Base-by-base conservation (phyloP, 2,797 vertebrate genomes). In the Psittacula echo region DNA sequence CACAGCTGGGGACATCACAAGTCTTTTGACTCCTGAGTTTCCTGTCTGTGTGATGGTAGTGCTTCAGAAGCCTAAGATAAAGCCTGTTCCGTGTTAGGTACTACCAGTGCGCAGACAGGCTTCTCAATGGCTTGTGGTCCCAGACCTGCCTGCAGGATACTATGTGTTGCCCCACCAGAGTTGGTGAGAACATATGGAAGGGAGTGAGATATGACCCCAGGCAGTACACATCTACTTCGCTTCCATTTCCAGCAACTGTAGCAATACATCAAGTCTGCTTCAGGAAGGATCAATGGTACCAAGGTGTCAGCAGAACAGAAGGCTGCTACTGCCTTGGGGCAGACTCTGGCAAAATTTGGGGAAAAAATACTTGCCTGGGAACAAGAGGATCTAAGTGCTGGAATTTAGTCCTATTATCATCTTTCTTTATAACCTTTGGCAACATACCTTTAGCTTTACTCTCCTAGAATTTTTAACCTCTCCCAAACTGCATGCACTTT, bases 401-500 rank as follows among this genome's bases (percentile, higher is more conserved):
- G 3, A 1, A 29, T 86, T 66, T 6, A 68, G 39, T 65, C n/a
- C 30, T 37, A 0, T 83, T 86, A 12, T 1, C 15, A 11, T n/a
- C 32, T 81, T 67, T 27, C n/a, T 76, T 6, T 60, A 1, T 50
- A 53, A 44, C 13, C n/a, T 92, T 41, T 47, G 50, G 42, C 58
- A 90, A 6, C 47, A 17, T 61, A 60, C 3, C 34, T 58, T 81
- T 56, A 81, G 16, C 27, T 85, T 78, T 61, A 12, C 32, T 50
- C 9, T 72, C 13, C 13, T 70, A 24, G 74, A 64, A 30, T 85
- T 90, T 81, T 60, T 60, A 66, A 0, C 21, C 67, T 81, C 42
- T 86, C 34, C 39, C 26, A 42, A 82, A 61, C 5, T 0, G 3
- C 2, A 0, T 11, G 41, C 7, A 13, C 13, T 45, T 5, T 22